These are phyloP conservation scores for Chrysina gloriosa DNA, from an alignment of 2,888 invertebrate species.

Conservation along the genomic window DNA sequence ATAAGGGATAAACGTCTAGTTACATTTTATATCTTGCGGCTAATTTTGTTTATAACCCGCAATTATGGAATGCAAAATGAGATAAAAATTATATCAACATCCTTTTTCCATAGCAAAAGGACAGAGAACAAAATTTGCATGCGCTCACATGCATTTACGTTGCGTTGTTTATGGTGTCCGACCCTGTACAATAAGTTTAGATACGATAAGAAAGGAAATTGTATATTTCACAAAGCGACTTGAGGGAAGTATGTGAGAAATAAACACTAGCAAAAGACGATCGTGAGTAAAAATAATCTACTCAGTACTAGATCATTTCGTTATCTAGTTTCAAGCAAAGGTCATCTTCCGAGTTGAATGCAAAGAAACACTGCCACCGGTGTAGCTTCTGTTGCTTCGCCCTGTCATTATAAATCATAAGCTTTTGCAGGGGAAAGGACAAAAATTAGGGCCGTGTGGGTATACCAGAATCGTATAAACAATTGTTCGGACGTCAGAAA, in stretches of 20 bases:
- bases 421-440: constrained; percentile 36
- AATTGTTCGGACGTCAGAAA: constrained; percentile 46
- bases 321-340: constrained; percentile 42
- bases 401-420: constrained; percentile 40
- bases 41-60: too few species aligned
- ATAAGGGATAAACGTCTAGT: too few species aligned
- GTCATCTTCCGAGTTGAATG: constrained; percentile 41
- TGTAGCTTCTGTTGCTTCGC: constrained; percentile 41
- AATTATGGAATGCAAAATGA: too few species aligned
- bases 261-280: background rate
- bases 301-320: constrained; percentile 37
- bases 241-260: background rate
- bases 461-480: constrained; percentile 41
- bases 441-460: constrained; percentile 41
- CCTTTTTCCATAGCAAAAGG: too few species aligned
- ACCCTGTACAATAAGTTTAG: background rate
- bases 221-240: background rate
- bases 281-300: constrained; percentile 16
- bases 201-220: background rate
- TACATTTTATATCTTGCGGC: too few species aligned
- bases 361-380: constrained; percentile 37
- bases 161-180: too few species aligned
- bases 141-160: too few species aligned
- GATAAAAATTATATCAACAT: too few species aligned
- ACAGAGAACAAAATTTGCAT: too few species aligned